Evolutionary conservation across 2,797 vertebrate species (phyloP).

Genomic region (Craterocephalus amniculus): DNA sequence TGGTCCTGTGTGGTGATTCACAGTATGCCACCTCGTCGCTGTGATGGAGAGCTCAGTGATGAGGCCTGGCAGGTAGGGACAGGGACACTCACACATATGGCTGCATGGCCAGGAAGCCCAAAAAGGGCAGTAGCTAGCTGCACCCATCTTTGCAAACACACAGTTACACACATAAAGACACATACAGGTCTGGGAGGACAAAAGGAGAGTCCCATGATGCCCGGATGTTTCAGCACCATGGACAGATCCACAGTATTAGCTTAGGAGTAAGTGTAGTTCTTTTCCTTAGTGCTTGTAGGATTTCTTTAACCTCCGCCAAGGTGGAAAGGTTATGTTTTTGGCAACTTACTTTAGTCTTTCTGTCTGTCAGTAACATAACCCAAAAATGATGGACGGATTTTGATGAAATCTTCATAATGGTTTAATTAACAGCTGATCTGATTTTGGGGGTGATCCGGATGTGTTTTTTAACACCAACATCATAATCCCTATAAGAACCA

Average conservation of each 20-base stretch:
- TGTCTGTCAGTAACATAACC: too few species aligned
- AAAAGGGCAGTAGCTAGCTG: conserved; percentile 3
- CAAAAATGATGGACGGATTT: too few species aligned
- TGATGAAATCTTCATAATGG: too few species aligned
- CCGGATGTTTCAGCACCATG: conserved; percentile 51
- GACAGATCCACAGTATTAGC: conserved; percentile 30
- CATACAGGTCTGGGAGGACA: not conserved
- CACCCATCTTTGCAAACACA: not conserved
- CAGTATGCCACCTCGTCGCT: conserved; percentile 37
- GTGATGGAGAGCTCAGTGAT: conserved; percentile 51
- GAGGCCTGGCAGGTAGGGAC: conserved; percentile 32
- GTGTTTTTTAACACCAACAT: too few species aligned
- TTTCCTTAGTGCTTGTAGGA: not conserved
- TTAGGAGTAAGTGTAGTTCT: not conserved
- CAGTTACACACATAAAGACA: not conserved
- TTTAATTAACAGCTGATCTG: too few species aligned
- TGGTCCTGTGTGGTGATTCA: conserved; percentile 74
- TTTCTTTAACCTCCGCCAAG: too few species aligned
- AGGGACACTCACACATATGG: conserved; percentile 6
- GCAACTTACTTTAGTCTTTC: too few species aligned
- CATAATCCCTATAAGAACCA: too few species aligned
- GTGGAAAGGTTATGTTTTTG: too few species aligned
- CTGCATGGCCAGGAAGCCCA: conserved; percentile 5
- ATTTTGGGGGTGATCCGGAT: too few species aligned
- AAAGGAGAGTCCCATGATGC: conserved; percentile 31